Evolutionary conservation across 1,140 invertebrate species (phyloP), one percentile per base, ranked within the genome.

Genomic region (Drusus annulatus): DNA sequence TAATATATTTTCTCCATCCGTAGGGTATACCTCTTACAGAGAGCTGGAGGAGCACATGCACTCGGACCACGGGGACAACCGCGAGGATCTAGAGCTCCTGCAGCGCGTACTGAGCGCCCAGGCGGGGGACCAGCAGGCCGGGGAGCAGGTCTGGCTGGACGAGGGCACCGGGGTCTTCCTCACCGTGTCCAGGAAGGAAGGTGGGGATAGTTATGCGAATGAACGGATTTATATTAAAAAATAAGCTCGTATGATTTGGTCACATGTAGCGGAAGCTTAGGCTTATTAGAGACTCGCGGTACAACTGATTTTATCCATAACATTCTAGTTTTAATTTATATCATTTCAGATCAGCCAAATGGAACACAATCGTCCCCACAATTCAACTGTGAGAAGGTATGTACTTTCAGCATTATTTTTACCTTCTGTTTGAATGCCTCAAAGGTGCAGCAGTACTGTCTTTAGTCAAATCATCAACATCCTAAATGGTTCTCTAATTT

Each of bases 121-220:
- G 31, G n/a, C n/a, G 15, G 56, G 45, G 10, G 36, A 45, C 36
- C 36, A 45, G 36, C 36, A 45, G 36, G 10, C 10, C 15, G 56
- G 50, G 25, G 76, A 77, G 76, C 36, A 45, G 36, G 36, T 10
- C 8, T 21, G 56, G 62, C 76, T 78, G 21, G 76, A 78, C 51
- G 76, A 78, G 51, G 76, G 62, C 51, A 69, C 76, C 16, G 76
- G 76, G 28, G 13, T 78, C 62, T 28, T 78, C 19, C 36, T 56
- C 16, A 77, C 19, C 36, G 23, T 51, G 7, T 19, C 60, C 36
- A 65, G 45, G 16, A 52, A 51, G 21, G 71, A 23, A 17, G 71
- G 52, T 52, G 19, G 23, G 25, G 31, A 50, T 17, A n/a, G 54
- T 10, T 56, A 19, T 56, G n/a, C n/a, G n/a, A n/a, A n/a, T n/a